Evolutionary conservation across 2,888 invertebrate species (phyloP).

Genomic region (Nephrotoma guestfalica): DNA sequence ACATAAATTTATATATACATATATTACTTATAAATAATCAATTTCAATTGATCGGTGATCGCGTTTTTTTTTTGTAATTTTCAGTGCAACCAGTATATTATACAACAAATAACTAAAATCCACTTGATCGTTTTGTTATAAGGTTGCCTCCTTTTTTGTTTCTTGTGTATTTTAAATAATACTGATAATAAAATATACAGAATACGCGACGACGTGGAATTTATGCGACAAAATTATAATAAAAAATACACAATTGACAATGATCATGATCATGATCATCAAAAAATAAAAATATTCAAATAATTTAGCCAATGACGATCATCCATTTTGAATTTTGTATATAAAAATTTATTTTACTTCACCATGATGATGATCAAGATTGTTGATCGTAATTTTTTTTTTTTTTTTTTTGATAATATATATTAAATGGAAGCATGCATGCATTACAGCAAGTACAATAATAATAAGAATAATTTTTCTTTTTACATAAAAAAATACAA

Average conservation of each 20-base stretch:
- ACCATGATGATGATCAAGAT: not conserved
- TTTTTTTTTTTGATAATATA: not conserved
- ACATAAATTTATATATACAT: not conserved
- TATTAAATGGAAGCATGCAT: not conserved
- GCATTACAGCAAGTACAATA: not conserved
- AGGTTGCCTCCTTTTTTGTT: constrained; percentile 1
- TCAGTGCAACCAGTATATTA: not conserved
- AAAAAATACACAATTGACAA: not conserved
- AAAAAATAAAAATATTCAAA: not conserved
- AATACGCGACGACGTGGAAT: not conserved
- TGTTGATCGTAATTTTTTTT: not conserved
- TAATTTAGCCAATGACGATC: not conserved
- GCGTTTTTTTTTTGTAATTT: not conserved
- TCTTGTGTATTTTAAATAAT: not conserved
- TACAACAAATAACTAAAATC: not conserved
- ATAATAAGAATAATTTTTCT: not conserved
- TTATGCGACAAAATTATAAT: not conserved
- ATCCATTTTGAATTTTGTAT: not conserved
- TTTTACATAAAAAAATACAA: not conserved
- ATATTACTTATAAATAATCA: not conserved
- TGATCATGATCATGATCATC: constrained; percentile 1
- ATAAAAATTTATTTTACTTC: not conserved
- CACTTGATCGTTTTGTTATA: constrained; percentile 1
- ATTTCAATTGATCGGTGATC: constrained; percentile 1
- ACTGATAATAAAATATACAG: not conserved